Evolutionary conservation across 2,113 vertebrate genomes (phyloP).

Genomic region (Cyprinodon tularosa): DNA sequence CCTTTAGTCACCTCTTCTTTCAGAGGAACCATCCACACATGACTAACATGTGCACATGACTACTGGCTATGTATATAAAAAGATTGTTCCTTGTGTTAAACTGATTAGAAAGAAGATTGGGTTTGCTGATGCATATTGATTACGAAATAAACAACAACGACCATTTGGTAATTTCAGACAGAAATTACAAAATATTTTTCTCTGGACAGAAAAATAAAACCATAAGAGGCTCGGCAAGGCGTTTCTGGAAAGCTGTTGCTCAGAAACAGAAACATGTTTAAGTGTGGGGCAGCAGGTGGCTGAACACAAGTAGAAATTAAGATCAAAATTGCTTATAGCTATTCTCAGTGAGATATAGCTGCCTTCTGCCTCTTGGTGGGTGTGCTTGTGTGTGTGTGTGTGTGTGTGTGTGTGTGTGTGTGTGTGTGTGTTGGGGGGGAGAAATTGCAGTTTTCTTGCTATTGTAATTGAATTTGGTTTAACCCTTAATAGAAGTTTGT

Average conservation of each 20-base stretch:
- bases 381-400: slow-evolving; percentile 17
- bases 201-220: slow-evolving; percentile 1
- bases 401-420: slow-evolving; percentile 25
- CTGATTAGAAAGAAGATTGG: not conserved
- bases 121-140: not conserved
- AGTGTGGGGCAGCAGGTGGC: slow-evolving; percentile 41
- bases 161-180: not conserved
- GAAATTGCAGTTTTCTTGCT: slow-evolving; percentile 20
- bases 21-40: slow-evolving; percentile 13
- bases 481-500: slow-evolving; percentile 74
- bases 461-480: slow-evolving; percentile 72
- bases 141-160: not conserved
- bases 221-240: not conserved
- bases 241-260: slow-evolving; percentile 3
- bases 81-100: not conserved
- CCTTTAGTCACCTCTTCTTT: not conserved
- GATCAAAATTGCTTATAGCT: slow-evolving; percentile 14
- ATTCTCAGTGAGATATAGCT: slow-evolving; percentile 18
- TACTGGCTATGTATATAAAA: slow-evolving; percentile 15
- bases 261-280: slow-evolving; percentile 2
- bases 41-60: not conserved
- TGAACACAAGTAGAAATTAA: slow-evolving; percentile 34
- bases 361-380: slow-evolving; percentile 14
- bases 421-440: not conserved
- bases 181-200: not conserved